Evolutionary conservation across 2,888 invertebrate genomes (phyloP).

Genomic region (Thereva unica): DNA sequence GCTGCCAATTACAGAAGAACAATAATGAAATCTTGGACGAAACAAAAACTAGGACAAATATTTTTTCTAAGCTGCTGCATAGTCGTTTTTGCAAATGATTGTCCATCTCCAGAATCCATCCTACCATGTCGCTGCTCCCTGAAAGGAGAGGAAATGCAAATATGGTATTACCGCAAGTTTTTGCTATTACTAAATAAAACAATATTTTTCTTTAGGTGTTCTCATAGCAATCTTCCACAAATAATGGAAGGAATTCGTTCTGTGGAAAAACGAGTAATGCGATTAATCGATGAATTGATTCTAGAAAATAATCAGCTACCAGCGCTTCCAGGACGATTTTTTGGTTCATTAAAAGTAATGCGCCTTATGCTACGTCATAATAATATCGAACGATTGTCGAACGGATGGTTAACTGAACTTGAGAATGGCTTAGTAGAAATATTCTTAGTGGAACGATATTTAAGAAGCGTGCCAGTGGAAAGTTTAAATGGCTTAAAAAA

Average conservation of each 20-base stretch:
- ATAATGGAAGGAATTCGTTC: constrained; percentile 75
- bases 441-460: constrained; percentile 81
- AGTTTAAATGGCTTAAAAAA: constrained; percentile 74
- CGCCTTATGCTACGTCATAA: constrained; percentile 84
- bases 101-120: constrained; percentile 77
- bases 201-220: constrained; percentile 68
- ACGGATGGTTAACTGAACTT: constrained; percentile 78
- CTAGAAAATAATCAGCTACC: constrained; percentile 86
- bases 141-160: constrained; percentile 77
- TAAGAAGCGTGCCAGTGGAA: constrained; percentile 78
- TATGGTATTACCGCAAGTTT: constrained; percentile 66
- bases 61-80: constrained; percentile 31
- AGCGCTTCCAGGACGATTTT: constrained; percentile 80
- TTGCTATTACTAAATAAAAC: constrained; percentile 3
- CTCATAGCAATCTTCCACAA: constrained; percentile 83
- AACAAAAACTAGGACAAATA: constrained; percentile 3
- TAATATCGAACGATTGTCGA: constrained; percentile 77
- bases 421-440: constrained; percentile 79
- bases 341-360: constrained; percentile 74
- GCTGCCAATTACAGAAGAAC: neutral
- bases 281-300: constrained; percentile 78
- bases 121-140: constrained; percentile 81
- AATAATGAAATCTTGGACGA: constrained; percentile 30
- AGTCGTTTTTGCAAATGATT: constrained; percentile 54
- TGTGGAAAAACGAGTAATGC: constrained; percentile 59